A percentile compares a stretch with the other conserved stretches of the same genome.
These are phyloP conservation scores for Agrotis segetum DNA, from an alignment of 2,888 invertebrate species.

Conservation along the genomic window DNA sequence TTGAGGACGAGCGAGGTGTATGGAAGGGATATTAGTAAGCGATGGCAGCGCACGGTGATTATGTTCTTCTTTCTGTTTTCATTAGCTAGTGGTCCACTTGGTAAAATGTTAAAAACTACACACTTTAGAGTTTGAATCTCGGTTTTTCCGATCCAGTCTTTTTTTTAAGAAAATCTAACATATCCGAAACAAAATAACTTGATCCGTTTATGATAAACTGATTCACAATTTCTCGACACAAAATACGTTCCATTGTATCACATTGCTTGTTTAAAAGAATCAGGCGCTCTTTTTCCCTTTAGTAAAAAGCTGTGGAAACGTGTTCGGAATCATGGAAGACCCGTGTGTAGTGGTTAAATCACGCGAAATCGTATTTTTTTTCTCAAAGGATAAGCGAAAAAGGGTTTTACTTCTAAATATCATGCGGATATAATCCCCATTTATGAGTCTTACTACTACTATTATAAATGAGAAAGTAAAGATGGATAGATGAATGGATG, in stretches of 20 bases:
- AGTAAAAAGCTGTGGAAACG: constrained; percentile 41
- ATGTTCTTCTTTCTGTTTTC: no score
- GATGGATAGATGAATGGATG: no score
- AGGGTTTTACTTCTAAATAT: not conserved
- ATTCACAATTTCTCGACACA: constrained; percentile 34
- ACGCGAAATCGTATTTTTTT: constrained; percentile 27
- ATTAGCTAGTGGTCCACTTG: no score
- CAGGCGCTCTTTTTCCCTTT: constrained; percentile 61
- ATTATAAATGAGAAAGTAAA: not conserved
- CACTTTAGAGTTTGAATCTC: no score
- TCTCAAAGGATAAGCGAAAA: not conserved
- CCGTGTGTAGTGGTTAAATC: constrained; percentile 36
- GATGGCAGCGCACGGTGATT: no score
- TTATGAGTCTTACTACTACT: not conserved
- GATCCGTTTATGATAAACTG: constrained; percentile 19
- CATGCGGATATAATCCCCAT: not conserved
- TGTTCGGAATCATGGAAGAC: constrained; percentile 46
- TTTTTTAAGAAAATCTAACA: not conserved
- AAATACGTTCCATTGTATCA: constrained; percentile 32
- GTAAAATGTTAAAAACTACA: no score
- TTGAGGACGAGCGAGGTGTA: no score
- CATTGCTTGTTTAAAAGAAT: constrained; percentile 61
- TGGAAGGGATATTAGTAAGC: no score
- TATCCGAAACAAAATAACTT: not conserved
- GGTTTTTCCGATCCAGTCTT: no score